Evolutionary conservation across 2,888 invertebrate genomes (phyloP), one percentile per base, ranked within the genome.

Genomic region (Celastrina argiolus): DNA sequence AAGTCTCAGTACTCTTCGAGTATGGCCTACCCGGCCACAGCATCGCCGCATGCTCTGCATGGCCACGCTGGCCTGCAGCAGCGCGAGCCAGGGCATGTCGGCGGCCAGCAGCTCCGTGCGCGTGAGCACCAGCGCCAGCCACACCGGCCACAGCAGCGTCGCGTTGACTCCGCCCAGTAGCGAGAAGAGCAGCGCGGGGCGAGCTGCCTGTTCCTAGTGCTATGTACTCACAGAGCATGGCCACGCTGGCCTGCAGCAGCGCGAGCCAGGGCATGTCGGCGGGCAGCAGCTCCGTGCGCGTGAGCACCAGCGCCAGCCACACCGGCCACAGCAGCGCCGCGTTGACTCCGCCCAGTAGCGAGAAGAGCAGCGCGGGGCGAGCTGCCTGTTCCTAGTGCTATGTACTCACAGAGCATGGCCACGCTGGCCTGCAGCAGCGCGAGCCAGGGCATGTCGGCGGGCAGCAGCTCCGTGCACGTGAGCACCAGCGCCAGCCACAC

Each of bases 311-410:
- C 28, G 95, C 95, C 70, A 98, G 87, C 77, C 97, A 95, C 65
- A 98, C n/a, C n/a, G n/a, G n/a, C n/a, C n/a, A n/a, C n/a, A n/a
- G n/a, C n/a, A n/a, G n/a, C n/a, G n/a, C n/a, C n/a, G n/a, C n/a
- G n/a, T n/a, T n/a, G n/a, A n/a, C n/a, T n/a, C 97, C 92, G 63
- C 98, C 98, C 76, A 99, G 93, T 39, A 97, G 94, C 0, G 97
- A 96, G 91, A 98, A 98, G 87, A 98, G 98, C 73, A 99, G 89
- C 2, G n/a, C n/a, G n/a, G n/a, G n/a, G n/a, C n/a, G n/a, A n/a
- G n/a, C n/a, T n/a, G 31, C 31, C 31, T 31, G 6, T 31, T 31
- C 31, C 4, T 31, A 5, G 6, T 31, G 6, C 31, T 31, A 28
- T 7, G n/a, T 7, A 67, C 69, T 66, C 28, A 72, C 72, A 94